Conservation (phyloP, 2,113 vertebrate species). For the Platysternon megacephalum region DNA sequence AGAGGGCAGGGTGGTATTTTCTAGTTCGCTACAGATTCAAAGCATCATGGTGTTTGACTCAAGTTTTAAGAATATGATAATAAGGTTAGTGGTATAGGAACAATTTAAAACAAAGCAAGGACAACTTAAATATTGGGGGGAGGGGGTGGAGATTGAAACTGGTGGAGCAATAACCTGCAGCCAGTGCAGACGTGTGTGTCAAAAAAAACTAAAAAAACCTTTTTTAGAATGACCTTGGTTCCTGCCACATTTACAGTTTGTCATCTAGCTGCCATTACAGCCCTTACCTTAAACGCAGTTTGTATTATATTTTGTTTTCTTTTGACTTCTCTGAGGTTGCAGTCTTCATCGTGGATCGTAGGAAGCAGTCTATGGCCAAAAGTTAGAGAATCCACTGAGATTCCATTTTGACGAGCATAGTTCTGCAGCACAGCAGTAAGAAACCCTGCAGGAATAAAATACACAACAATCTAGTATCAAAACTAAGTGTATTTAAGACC, state of each 20-base stretch:
- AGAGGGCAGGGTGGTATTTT: not conserved
- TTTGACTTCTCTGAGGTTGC: not conserved
- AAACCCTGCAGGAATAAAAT: conserved; percentile 62
- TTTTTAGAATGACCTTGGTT: not conserved
- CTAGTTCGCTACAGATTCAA: not conserved
- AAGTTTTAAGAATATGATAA: not conserved
- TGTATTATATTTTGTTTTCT: conserved; percentile 16
- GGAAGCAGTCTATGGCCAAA: conserved; percentile 63
- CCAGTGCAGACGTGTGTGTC: not conserved
- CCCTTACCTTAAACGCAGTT: conserved; percentile 69
- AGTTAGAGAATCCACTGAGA: conserved; percentile 54
- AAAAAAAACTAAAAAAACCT: not conserved
- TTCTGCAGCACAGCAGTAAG: conserved; percentile 72
- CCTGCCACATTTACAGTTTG: not conserved
- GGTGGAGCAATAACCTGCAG: not conserved
- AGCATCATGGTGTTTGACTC: not conserved
- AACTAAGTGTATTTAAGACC: not conserved
- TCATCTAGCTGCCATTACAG: not conserved
- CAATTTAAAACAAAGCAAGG: not conserved
- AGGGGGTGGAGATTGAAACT: not conserved
- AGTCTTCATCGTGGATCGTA: accelerated
- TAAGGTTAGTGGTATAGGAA: too few relatives aligned
- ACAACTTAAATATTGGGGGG: not conserved
- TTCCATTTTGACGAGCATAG: conserved; percentile 39
- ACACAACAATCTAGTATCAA: not conserved